phyloP scores from a whole-genome alignment of 2,888 invertebrate genomes.

The Tetragonisca angustula region DNA sequence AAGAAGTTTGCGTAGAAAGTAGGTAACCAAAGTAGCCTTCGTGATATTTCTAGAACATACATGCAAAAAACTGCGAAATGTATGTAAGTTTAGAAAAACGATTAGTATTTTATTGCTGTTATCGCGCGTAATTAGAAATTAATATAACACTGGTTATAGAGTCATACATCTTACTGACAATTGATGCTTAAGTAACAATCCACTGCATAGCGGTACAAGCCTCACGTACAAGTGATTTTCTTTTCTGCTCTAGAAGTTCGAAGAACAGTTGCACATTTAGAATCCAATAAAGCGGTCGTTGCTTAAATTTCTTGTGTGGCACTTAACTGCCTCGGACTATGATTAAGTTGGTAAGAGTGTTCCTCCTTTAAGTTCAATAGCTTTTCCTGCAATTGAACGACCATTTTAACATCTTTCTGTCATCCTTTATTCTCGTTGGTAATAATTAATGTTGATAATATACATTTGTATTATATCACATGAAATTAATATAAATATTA shows the following conservation, averaged over 20 bases:
- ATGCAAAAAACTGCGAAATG: background rate
- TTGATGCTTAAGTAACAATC: background rate
- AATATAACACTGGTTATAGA: background rate
- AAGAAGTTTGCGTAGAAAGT: slow-evolving; percentile 1
- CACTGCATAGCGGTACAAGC: background rate
- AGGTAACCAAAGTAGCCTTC: background rate
- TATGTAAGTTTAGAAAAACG: background rate
- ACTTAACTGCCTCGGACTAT: background rate
- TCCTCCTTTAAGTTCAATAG: slow-evolving; percentile 5
- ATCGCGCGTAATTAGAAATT: slow-evolving; percentile 21
- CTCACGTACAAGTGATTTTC: slow-evolving; percentile 9
- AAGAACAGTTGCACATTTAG: slow-evolving; percentile 31
- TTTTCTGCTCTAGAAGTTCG: slow-evolving; percentile 53
- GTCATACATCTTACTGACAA: background rate
- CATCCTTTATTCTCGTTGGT: background rate
- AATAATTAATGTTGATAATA: background rate
- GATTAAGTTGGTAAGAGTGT: background rate
- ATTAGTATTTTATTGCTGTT: background rate
- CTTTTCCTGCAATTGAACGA: background rate
- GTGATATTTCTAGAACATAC: background rate
- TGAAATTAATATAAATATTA: background rate
- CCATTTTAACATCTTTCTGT: background rate
- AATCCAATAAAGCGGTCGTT: slow-evolving; percentile 15
- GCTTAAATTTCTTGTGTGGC: slow-evolving; percentile 5
- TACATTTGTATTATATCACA: background rate